These are phyloP conservation scores for Drosophila nannoptera DNA, from an alignment of 1,140 invertebrate genomes.

Conservation along the genomic window DNA sequence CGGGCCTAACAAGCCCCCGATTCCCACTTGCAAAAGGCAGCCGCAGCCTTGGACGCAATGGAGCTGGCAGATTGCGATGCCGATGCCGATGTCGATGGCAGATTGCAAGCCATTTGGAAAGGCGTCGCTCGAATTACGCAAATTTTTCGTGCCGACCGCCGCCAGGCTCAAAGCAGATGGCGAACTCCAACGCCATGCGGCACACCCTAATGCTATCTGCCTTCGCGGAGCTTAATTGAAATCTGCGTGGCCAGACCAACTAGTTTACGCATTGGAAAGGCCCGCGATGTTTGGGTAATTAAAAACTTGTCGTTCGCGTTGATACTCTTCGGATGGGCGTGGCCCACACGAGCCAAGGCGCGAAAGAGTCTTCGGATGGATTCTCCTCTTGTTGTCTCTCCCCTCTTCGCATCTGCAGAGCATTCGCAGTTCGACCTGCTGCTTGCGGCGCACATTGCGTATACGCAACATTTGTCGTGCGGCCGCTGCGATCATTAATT, in stretches of 20 bases:
- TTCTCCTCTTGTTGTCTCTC: no score
- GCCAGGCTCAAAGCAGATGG: constrained; percentile 47
- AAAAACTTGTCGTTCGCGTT: constrained; percentile 72
- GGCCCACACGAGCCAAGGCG: no score
- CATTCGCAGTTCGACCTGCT: not conserved
- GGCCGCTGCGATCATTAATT: constrained; percentile 22
- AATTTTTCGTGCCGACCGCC: constrained; percentile 49
- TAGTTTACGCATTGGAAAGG: constrained; percentile 76
- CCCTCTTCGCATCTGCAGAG: no score
- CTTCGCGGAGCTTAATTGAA: constrained; percentile 63
- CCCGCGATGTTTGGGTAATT: constrained; percentile 55
- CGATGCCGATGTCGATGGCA: constrained; percentile 30
- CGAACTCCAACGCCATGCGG: constrained; percentile 38
- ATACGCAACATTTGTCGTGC: constrained; percentile 67
- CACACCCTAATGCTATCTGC: constrained; percentile 68
- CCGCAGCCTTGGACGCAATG: constrained; percentile 40
- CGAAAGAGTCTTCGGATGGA: no score
- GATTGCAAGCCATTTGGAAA: constrained; percentile 72
- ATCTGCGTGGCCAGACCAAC: constrained; percentile 59
- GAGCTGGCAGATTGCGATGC: constrained; percentile 50
- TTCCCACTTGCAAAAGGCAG: constrained; percentile 20
- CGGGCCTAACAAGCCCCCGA: constrained; percentile 29
- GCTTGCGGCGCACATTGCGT: constrained; percentile 44
- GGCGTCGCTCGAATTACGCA: constrained; percentile 67
- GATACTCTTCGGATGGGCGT: constrained; percentile 55